A percentile compares a stretch with the other conserved stretches of the same genome.
Conservation (phyloP, 2,113 vertebrate species). For the Strix uralensis region DNA sequence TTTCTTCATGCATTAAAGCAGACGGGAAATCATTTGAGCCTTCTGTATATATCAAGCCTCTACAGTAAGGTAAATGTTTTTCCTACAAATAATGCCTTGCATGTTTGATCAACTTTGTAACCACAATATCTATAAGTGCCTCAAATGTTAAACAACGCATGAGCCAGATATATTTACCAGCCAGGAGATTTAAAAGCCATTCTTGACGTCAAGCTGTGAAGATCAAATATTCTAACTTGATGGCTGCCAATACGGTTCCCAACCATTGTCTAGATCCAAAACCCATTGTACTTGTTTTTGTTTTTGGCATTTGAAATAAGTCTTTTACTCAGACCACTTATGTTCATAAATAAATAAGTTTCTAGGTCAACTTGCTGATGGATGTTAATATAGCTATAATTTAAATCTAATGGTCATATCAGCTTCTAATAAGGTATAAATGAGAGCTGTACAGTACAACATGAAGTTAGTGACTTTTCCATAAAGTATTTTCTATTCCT, state of each 20-base stretch:
- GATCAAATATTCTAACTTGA: conserved; percentile 70
- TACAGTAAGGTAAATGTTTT: conserved; percentile 56
- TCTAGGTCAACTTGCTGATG: conserved; percentile 62
- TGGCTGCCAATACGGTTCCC: conserved; percentile 62
- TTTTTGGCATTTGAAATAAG: conserved; percentile 61
- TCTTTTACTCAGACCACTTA: conserved; percentile 55
- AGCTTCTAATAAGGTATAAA: conserved; percentile 1
- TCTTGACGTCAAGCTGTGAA: conserved; percentile 74
- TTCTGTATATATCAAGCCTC: not conserved
- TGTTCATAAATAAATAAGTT: conserved; percentile 68
- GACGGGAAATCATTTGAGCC: conserved; percentile 45
- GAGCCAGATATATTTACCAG: conserved; percentile 67
- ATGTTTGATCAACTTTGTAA: conserved; percentile 49
- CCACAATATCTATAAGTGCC: conserved; percentile 58
- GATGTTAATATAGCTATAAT: not conserved
- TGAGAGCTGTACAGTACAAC: not conserved
- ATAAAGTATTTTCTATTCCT: not conserved
- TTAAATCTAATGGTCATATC: not conserved
- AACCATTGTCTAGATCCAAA: conserved; percentile 70
- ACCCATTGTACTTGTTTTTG: conserved; percentile 68
- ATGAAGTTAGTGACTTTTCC: not conserved
- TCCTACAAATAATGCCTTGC: conserved; percentile 46
- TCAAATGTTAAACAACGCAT: conserved; percentile 40
- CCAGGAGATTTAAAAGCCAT: conserved; percentile 71
- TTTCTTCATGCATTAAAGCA: conserved; percentile 19